These are phyloP conservation scores for Bombylius discolor DNA, from an alignment of 2,888 invertebrate genomes.

Conservation along the genomic window DNA sequence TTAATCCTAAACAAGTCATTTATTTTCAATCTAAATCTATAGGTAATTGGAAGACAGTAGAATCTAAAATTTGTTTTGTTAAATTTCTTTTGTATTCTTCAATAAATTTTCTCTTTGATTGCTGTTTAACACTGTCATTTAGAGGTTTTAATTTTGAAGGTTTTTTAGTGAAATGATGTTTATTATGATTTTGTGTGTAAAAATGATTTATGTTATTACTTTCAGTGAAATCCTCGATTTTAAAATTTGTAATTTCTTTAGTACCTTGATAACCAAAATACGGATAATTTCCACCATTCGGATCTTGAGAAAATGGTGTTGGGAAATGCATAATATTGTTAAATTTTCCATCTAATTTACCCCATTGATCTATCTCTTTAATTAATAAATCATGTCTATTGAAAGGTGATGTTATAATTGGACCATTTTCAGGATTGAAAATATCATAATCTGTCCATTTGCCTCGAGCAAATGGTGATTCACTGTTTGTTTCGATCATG, in stretches of 20 bases:
- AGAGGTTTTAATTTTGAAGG: background rate
- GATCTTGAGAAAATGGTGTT: constrained; percentile 21
- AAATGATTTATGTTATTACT: too few relatives aligned
- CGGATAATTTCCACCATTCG: constrained; percentile 26
- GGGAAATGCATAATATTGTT: constrained; percentile 25
- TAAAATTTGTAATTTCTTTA: constrained; percentile 15
- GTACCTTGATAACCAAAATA: constrained; percentile 23
- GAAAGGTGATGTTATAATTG: background rate
- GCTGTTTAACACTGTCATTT: background rate
- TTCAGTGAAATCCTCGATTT: background rate
- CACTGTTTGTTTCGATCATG: constrained; percentile 42
- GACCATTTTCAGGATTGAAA: constrained; percentile 19
- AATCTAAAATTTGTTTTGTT: background rate
- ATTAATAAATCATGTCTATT: constrained; percentile 21
- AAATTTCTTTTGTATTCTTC: constrained; percentile 3
- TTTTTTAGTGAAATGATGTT: background rate
- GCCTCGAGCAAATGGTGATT: constrained; percentile 46
- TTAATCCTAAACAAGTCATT: too few relatives aligned
- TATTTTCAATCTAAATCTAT: background rate
- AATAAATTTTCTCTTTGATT: background rate
- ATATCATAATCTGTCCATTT: constrained; percentile 38
- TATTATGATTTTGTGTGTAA: too few relatives aligned
- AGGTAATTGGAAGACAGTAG: background rate
- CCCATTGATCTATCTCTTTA: constrained; percentile 31
- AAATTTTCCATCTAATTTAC: constrained; percentile 29